Base-by-base conservation (phyloP, 2,113 vertebrate species). In the Oncorhynchus gorbuscha region DNA sequence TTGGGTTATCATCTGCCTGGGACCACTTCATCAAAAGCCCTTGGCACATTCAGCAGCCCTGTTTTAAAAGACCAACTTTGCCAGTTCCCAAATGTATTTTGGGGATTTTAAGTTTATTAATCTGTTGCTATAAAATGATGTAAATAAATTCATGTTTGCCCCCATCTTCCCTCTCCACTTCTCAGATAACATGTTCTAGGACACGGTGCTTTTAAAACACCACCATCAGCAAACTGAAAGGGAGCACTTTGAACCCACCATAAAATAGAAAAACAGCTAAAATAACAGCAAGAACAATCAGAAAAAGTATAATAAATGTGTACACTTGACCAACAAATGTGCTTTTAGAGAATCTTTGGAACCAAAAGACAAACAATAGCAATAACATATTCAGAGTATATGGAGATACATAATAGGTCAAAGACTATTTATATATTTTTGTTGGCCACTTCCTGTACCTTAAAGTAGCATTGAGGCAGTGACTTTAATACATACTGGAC, bases 281-380 rank as follows among this genome's bases (percentile, higher is more conserved):
- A 80, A 66, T 55, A 86, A 85, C 82, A 79, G 77, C 79, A 80
- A 55, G 74, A 75, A 65, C 69, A 72, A 81, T 8, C 69, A 86
- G 75, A 83, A 87, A 75, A 76, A 78, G 71, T 67, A 76, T 49
- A 64, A 83, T 82, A 65, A 84, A 88, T 82, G 86, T 86, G 78
- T 26, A 74, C 73, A 80, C 61, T 73, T 74, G 75, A 88, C 81
- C 84, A 79, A 82, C 81, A 79, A 90, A 89, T 89, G 88, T 88
- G 89, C 88, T 91, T 91, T 85, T 61, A 80, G 82, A 79, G 76
- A 91, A 91, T 92, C 92, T 93, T 93, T 93, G 92, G 92, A 92
- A 89, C 84, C 81, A 89, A 92, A 91, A 80, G 82, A 85, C 80
- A 86, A 87, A 85, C n/a, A 83, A 85, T 68, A 87, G 67, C 71